Evolutionary conservation across 2,113 vertebrate genomes (phyloP).

Genomic region (Triplophysa dalaica): DNA sequence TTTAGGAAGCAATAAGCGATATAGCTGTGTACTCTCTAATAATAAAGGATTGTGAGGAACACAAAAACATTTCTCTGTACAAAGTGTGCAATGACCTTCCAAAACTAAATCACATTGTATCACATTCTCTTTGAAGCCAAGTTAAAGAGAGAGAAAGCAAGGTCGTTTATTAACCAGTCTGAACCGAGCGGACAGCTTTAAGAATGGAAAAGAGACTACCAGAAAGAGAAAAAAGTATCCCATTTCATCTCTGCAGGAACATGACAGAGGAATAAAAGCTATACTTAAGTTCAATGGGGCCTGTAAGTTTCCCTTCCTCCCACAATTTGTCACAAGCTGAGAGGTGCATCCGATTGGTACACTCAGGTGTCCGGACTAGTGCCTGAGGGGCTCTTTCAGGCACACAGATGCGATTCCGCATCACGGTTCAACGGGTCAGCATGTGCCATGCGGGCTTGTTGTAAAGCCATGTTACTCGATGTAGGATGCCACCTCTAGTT

Average conservation of each 20-base stretch:
- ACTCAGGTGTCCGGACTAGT: conserved; percentile 14
- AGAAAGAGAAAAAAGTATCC: conserved; percentile 28
- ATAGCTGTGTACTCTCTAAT: background rate
- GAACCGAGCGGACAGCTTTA: conserved; percentile 31
- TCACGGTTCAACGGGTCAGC: conserved; percentile 26
- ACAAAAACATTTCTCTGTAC: background rate
- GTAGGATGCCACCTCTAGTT: conserved; percentile 27
- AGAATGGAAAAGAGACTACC: conserved; percentile 37
- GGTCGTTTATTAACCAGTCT: conserved; percentile 48
- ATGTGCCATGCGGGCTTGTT: conserved; percentile 16
- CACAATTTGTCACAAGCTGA: conserved; percentile 57
- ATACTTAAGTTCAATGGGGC: conserved; percentile 55
- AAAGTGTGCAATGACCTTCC: conserved; percentile 29
- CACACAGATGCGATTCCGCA: background rate
- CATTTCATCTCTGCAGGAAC: conserved; percentile 57
- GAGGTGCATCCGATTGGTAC: conserved; percentile 42
- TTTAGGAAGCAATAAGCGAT: too few relatives aligned
- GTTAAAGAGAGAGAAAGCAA: conserved; percentile 35
- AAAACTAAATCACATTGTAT: conserved; percentile 25
- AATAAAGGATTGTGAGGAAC: background rate
- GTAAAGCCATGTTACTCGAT: conserved; percentile 17
- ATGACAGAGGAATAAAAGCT: conserved; percentile 58
- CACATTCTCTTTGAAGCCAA: conserved; percentile 26
- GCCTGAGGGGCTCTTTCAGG: conserved; percentile 14
- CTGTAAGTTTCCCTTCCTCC: conserved; percentile 52